These are phyloP conservation scores for Aldrovandia affinis DNA, from an alignment of 2,797 vertebrate species.

Conservation along the genomic window DNA sequence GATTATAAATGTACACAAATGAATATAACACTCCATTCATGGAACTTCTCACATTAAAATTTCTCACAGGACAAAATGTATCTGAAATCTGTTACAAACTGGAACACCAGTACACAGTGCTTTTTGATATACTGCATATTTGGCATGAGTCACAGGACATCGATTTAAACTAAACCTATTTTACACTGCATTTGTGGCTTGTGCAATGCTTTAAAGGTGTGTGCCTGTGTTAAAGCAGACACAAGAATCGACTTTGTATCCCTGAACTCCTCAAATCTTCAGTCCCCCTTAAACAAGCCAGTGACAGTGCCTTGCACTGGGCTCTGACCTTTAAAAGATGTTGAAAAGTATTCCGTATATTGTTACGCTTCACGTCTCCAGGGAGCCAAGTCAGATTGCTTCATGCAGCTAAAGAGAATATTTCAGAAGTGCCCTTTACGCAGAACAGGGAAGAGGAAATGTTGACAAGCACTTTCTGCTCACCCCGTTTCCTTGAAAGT, in stretches of 20 bases:
- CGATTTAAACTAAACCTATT: not conserved
- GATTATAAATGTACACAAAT: no score
- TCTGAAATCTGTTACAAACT: no score
- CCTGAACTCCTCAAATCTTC: not conserved
- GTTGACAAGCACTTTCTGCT: slow-evolving; percentile 41
- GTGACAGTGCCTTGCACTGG: slow-evolving; percentile 31
- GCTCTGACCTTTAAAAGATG: slow-evolving; percentile 46
- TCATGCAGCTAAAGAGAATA: slow-evolving; percentile 30
- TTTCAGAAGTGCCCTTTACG: slow-evolving; percentile 44
- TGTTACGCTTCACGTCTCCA: slow-evolving; percentile 50
- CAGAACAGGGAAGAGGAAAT: slow-evolving; percentile 57
- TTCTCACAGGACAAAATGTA: no score
- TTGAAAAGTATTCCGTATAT: slow-evolving; percentile 58
- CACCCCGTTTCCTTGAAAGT: slow-evolving; percentile 27
- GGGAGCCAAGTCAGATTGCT: slow-evolving; percentile 27
- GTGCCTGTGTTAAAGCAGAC: not conserved
- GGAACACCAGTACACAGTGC: not conserved
- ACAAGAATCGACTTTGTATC: not conserved
- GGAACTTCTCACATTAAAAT: not conserved
- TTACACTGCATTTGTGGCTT: not conserved
- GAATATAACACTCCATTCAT: not conserved
- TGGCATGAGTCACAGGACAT: not conserved
- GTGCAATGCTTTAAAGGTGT: not conserved
- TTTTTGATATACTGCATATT: not conserved
- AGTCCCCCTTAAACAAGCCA: not conserved